A percentile compares a stretch with the other conserved stretches of the same genome.
Conservation (phyloP, 2,888 invertebrate species). For the Dolichomitus sp. region DNA sequence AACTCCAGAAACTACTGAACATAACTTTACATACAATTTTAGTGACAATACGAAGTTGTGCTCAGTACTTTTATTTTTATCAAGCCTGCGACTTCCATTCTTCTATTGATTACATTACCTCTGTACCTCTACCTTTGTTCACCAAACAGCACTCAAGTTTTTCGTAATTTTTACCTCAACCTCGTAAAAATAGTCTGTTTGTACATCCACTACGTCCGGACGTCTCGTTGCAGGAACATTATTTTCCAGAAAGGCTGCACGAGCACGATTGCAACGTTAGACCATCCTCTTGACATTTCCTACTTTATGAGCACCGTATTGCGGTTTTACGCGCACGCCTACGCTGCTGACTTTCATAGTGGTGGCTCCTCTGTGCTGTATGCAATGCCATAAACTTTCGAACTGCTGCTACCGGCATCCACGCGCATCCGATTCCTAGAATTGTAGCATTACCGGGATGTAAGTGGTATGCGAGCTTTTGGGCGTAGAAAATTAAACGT, state of each 20-base stretch:
- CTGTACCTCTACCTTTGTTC: no score
- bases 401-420: background rate
- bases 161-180: background rate
- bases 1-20: no score
- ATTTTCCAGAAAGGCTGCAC: background rate
- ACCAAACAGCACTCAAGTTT: background rate
- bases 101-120: no score
- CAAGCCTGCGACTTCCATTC: no score
- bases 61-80: no score
- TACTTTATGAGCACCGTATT: conserved; percentile 10
- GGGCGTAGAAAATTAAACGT: conserved; percentile 1
- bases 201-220: background rate
- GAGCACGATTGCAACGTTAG: background rate
- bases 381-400: conserved; percentile 3
- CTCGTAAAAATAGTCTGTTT: background rate
- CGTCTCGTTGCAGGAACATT: background rate
- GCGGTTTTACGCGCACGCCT: background rate
- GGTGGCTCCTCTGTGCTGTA: background rate
- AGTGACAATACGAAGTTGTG: no score
- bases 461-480: background rate
- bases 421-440: conserved; percentile 2
- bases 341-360: background rate
- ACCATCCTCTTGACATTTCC: conserved; percentile 15
- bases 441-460: background rate
- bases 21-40: no score